phyloP scores from a whole-genome alignment of 1,140 invertebrate species.

The Sipha flava region DNA sequence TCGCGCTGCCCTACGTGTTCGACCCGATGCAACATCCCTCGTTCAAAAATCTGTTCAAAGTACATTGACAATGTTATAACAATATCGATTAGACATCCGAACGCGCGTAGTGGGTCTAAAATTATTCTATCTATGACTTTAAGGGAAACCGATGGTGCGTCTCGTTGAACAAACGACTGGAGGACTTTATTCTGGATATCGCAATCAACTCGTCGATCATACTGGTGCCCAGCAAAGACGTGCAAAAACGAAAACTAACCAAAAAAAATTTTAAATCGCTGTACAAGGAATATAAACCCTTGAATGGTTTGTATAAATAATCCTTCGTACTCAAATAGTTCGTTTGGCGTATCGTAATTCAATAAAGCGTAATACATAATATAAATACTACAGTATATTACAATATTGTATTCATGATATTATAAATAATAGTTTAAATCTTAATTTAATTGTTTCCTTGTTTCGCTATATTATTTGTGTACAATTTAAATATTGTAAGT shows the following conservation, averaged over 20 bases:
- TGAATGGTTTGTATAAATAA: not conserved
- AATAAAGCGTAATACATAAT: too few species aligned
- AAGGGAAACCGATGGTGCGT: slow-evolving; percentile 18
- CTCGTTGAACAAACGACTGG: not conserved
- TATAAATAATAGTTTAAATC: too few species aligned
- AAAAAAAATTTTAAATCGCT: not conserved
- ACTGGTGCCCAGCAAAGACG: not conserved
- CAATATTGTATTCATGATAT: too few species aligned
- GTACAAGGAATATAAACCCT: not conserved
- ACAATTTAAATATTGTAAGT: too few species aligned
- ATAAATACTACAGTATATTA: too few species aligned
- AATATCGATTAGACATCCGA: too few species aligned
- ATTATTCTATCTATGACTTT: too few species aligned
- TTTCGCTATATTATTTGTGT: too few species aligned
- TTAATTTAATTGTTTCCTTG: too few species aligned
- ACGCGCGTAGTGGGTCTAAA: too few species aligned
- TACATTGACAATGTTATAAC: too few species aligned
- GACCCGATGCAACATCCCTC: slow-evolving; percentile 50
- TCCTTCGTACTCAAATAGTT: not conserved
- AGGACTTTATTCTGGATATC: not conserved
- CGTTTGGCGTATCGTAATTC: too few species aligned
- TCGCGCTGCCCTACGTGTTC: slow-evolving; percentile 51
- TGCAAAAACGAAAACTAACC: not conserved
- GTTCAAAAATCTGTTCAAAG: slow-evolving; percentile 50
- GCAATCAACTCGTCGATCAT: not conserved